Percentiles rank a stretch among this genome's conserved stretches.
These are phyloP conservation scores for Dusona sp. DNA, from an alignment of 2,888 invertebrate species.

Conservation along the genomic window DNA sequence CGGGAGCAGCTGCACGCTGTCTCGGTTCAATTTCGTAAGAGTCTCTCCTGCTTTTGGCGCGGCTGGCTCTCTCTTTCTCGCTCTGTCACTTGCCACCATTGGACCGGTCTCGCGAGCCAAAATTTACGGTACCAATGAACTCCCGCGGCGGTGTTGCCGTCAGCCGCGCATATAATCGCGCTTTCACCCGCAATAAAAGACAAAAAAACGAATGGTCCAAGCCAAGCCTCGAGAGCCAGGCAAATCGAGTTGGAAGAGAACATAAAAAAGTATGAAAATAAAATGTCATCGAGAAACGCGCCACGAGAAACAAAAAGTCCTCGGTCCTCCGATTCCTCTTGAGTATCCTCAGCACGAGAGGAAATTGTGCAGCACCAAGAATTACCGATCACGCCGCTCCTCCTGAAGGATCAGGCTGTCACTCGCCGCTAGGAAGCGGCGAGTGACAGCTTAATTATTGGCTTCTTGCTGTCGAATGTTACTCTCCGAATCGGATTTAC, in stretches of 20 bases:
- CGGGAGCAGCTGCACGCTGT: conserved; percentile 10
- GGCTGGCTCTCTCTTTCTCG: conserved; percentile 14
- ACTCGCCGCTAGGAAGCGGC: conserved; percentile 40
- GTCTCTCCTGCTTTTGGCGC: conserved; percentile 12
- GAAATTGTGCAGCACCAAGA: conserved; percentile 32
- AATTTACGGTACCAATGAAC: conserved; percentile 67
- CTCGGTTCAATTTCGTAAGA: conserved; percentile 59
- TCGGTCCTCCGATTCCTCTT: background rate
- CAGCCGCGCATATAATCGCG: conserved; percentile 61
- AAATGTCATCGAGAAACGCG: conserved; percentile 22
- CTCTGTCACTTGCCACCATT: conserved; percentile 3
- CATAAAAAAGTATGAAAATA: background rate
- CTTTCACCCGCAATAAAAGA: conserved; percentile 58
- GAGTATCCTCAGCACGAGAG: background rate
- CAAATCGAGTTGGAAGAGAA: background rate
- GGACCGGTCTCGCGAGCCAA: conserved; percentile 61
- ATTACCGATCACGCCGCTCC: conserved; percentile 26
- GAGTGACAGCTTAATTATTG: conserved; percentile 65
- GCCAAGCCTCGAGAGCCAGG: background rate
- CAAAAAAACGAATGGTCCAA: conserved; percentile 28
- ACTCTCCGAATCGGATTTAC: conserved; percentile 47
- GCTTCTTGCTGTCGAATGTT: conserved; percentile 46
- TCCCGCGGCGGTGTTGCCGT: conserved; percentile 50
- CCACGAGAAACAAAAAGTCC: background rate
- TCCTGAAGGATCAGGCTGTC: too few species aligned